Evolutionary conservation across 2,888 invertebrate species (phyloP), one percentile per base, ranked within the genome.

Genomic region (Gonocerus acuteangulatus): DNA sequence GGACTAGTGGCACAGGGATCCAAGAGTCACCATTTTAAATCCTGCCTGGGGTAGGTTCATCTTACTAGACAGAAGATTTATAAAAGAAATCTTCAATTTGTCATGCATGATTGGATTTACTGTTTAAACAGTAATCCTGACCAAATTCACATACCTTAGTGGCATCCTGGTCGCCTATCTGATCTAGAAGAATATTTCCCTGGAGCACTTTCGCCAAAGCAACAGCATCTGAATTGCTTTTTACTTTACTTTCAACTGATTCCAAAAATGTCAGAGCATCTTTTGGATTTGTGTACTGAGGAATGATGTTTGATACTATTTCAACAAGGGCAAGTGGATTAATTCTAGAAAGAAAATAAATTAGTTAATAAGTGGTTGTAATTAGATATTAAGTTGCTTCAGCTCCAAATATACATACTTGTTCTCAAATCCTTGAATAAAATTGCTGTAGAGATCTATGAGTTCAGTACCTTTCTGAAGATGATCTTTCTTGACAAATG

Each of bases 311-410:
- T 0, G 86, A 86, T 1, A 87, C 74, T 60, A 97, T 93, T 78
- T 97, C 94, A 34, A 94, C 88, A 66, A 96, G 75, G 0, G 95
- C 90, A 49, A 96, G 78, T 0, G 94, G 91, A 75, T 95, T 97
- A 67, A 96, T 94, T 75, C 95, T 94, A 76, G 18, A 80, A 80
- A 67, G 67, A 47, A 7, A 47, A 11, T n/a, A 47, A 11, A n/a
- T n/a, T n/a, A n/a, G n/a, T 19, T 19, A 47, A 19, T 7, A 47
- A 4, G 19, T 4, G 18, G 19, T 15, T 21, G 13, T 19, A 21
- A 47, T 6, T 21, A 47, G 19, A 3, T 19, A 7, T 19, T n/a
- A 47, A 47, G 6, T 11, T 18, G n/a, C 11, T 47, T 19, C 2
- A 6, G 15, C 39, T 39, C 13, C 4, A 9, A 4, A 39, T 39